A percentile compares a stretch with the other conserved stretches of the same genome.
Evolutionary conservation across 2,888 invertebrate genomes (phyloP).

Genomic region (Patella pellucida): DNA sequence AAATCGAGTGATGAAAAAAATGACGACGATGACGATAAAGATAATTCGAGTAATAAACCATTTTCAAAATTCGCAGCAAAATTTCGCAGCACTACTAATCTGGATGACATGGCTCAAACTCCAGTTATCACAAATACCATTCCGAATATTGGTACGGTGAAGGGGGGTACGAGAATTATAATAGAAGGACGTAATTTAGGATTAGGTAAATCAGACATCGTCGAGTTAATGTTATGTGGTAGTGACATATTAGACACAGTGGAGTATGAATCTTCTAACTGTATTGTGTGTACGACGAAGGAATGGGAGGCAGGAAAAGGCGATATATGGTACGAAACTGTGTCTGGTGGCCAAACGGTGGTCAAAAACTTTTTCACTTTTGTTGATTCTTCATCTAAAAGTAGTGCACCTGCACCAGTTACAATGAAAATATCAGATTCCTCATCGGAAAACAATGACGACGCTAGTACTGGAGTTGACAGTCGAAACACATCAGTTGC

Average conservation of each 20-base stretch:
- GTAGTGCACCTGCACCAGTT: slow-evolving; percentile 14
- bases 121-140: slow-evolving; percentile 61
- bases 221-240: slow-evolving; percentile 64
- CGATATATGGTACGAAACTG: slow-evolving; percentile 62
- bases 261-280: slow-evolving; percentile 60
- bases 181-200: slow-evolving; percentile 67
- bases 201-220: slow-evolving; percentile 60
- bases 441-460: background rate
- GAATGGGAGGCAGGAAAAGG: slow-evolving; percentile 60
- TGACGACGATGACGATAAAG: slow-evolving; percentile 41
- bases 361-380: slow-evolving; percentile 56
- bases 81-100: slow-evolving; percentile 49
- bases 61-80: slow-evolving; percentile 38
- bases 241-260: slow-evolving; percentile 61
- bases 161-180: slow-evolving; percentile 61
- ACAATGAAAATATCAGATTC: background rate
- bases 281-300: slow-evolving; percentile 61
- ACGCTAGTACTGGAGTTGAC: background rate
- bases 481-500: slow-evolving; percentile 38
- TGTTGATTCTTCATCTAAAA: slow-evolving; percentile 39
- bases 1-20: slow-evolving; percentile 40
- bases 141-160: slow-evolving; percentile 57
- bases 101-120: slow-evolving; percentile 47
- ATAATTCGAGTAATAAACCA: slow-evolving; percentile 18
- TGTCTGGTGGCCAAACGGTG: slow-evolving; percentile 63